Evolutionary conservation across 2,797 vertebrate species (phyloP).

Genomic region (Lindbergichthys nudifrons): DNA sequence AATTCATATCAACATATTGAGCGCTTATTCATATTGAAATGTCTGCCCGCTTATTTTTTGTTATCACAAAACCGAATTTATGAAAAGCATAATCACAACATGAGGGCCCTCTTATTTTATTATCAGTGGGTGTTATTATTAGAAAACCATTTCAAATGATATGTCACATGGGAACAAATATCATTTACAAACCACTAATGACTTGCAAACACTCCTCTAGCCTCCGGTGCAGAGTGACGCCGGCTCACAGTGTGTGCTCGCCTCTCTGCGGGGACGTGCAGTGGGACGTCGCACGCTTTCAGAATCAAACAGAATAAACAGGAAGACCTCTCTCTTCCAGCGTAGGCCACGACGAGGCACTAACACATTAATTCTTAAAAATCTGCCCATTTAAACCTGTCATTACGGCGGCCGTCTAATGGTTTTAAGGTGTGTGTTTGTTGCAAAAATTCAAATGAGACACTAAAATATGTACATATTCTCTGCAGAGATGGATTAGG

Average conservation of each 20-base stretch:
- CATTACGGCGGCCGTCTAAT: constrained; percentile 80
- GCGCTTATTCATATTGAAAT: constrained; percentile 82
- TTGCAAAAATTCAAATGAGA: constrained; percentile 87
- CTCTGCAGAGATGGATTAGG: constrained; percentile 84
- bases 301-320: constrained; percentile 72
- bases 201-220: constrained; percentile 96
- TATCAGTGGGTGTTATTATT: constrained; percentile 98
- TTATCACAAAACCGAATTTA: constrained; percentile 83
- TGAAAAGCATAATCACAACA: constrained; percentile 92
- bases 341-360: constrained; percentile 66
- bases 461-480: constrained; percentile 88
- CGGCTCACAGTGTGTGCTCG: constrained; percentile 87
- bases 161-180: constrained; percentile 99
- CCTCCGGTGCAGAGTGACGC: constrained; percentile 91
- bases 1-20: constrained; percentile 74
- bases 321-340: constrained; percentile 51
- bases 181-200: constrained; percentile 99
- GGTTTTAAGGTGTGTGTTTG: constrained; percentile 85
- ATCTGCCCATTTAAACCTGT: constrained; percentile 81
- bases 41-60: constrained; percentile 33
- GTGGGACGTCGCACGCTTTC: constrained; percentile 38
- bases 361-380: constrained; percentile 84
- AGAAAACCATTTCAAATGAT: constrained; percentile 97
- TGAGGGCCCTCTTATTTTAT: constrained; percentile 95
- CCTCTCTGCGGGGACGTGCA: constrained; percentile 82